A percentile compares a stretch with the other conserved stretches of the same genome.
Conservation (phyloP, 1,140 invertebrate species). For the Dermatophagoides farinae region DNA sequence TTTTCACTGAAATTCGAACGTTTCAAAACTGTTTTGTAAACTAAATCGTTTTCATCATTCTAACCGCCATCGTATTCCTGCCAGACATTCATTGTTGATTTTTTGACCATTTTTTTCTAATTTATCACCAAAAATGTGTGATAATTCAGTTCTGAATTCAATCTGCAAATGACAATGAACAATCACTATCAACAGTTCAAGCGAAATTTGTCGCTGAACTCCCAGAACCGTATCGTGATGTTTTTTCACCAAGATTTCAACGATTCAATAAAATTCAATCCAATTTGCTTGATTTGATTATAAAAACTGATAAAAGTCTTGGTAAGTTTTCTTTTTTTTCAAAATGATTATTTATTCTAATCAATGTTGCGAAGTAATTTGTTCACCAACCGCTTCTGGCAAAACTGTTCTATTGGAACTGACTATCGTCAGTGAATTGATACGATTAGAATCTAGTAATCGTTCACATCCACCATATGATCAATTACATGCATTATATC, state of each 20-base stretch:
- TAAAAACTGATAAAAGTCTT: slow-evolving; percentile 88
- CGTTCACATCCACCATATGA: slow-evolving; percentile 20
- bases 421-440: slow-evolving; percentile 43
- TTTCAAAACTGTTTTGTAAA: too few species aligned
- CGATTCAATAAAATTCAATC: slow-evolving; percentile 99
- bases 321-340: slow-evolving; percentile 36
- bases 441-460: slow-evolving; percentile 31
- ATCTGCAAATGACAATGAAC: too few species aligned
- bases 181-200: too few species aligned
- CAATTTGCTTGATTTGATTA: slow-evolving; percentile 89
- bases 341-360: slow-evolving; percentile 6
- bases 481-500: slow-evolving; percentile 14
- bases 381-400: slow-evolving; percentile 86
- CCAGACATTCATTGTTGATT: too few species aligned
- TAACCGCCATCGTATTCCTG: too few species aligned
- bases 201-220: not conserved
- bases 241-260: slow-evolving; percentile 38
- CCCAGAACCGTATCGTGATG: not conserved
- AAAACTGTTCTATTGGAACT: slow-evolving; percentile 64
- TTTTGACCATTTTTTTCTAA: too few species aligned
- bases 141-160: too few species aligned
- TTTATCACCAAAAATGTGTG: too few species aligned
- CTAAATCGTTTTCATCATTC: too few species aligned
- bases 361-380: slow-evolving; percentile 45
- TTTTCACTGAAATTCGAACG: too few species aligned